A percentile compares a stretch with the other conserved stretches of the same genome.
Conservation (phyloP, 1,140 invertebrate genomes). For the Zaprionus davidi region DNA sequence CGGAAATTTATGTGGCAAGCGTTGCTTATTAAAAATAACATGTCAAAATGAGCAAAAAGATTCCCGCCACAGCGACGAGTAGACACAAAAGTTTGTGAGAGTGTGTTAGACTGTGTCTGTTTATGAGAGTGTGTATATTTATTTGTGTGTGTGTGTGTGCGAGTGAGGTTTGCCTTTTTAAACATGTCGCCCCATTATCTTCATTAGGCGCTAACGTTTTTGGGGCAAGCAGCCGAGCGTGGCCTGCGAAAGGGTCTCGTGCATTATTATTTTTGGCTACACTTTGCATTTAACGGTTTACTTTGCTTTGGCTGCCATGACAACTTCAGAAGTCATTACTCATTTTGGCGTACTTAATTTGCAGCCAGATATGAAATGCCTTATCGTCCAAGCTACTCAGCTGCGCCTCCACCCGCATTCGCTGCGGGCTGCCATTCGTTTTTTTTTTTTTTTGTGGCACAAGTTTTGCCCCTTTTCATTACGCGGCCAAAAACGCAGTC, state of each 20-base stretch:
- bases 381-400: conserved; percentile 50
- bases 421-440: not conserved
- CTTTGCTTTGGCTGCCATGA: conserved; percentile 55
- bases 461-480: conserved; percentile 74
- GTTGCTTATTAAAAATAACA: conserved; percentile 81
- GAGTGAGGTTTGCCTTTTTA: conserved; percentile 55
- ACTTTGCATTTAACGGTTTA: conserved; percentile 47
- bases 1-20: conserved; percentile 62
- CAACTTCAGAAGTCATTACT: conserved; percentile 83
- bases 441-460: conserved; percentile 19
- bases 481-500: conserved; percentile 52
- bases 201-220: conserved; percentile 77
- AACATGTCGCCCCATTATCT: conserved; percentile 78
- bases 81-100: conserved; percentile 34
- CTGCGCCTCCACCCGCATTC: not conserved
- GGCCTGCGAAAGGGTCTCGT: conserved; percentile 33
- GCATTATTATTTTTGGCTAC: conserved; percentile 43
- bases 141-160: conserved; percentile 5
- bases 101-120: conserved; percentile 2
- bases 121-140: conserved; percentile 1
- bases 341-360: conserved; percentile 83
- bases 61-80: conserved; percentile 29
- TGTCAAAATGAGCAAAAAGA: conserved; percentile 60
- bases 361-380: conserved; percentile 70
- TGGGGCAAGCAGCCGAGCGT: conserved; percentile 19